Base-by-base conservation (phyloP, 2,888 invertebrate species). In the Hydropsyche betteni region DNA sequence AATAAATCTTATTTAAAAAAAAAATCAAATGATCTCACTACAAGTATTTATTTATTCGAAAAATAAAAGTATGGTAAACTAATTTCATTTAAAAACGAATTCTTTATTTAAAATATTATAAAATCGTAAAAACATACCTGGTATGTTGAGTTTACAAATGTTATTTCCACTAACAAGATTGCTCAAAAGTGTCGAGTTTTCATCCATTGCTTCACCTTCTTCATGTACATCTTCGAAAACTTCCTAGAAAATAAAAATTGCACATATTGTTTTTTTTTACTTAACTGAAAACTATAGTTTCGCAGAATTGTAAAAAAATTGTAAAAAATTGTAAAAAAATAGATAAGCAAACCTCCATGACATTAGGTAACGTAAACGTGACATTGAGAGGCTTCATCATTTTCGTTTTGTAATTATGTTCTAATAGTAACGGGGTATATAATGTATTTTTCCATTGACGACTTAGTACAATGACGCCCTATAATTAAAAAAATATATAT, bases 371-470 rank as follows among this genome's bases (percentile, higher is more conserved):
- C 1, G 96, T 93, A 84, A 97, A 96, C 0, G 95, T 94, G 0
- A 97, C 95, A 82, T 95, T 96, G 79, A 96, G 89, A 2, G 94
- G 94, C 81, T 93, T 92, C 81, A 93, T 89, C 78, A 93, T 90
- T 83, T 94, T 94, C 76, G 92, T 92, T 87, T 95, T 94, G 83
- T 95, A 94, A 83, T 94, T 95, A 83, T 96, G 95, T 81, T 95
- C 95, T 74, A 96, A 89, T 55, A 98, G 87, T 79, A 96, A 87
- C 0, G 98, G 98, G 80, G 97, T 97, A 84, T 98, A 97, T 24
- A 98, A 86, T 3, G 96, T 94, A 84, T 96, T 97, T 86, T 98
- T 98, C 98, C 98, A 98, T 83, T 98, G 98, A 0, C 98, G 90
- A 82, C 96, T 96, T 74, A 98, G 87, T 36, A 98, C 98, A 83